Percentiles rank a stretch among this genome's conserved stretches.
phyloP scores from a whole-genome alignment of 1,140 invertebrate species.

The Latrodectus geometricus region DNA sequence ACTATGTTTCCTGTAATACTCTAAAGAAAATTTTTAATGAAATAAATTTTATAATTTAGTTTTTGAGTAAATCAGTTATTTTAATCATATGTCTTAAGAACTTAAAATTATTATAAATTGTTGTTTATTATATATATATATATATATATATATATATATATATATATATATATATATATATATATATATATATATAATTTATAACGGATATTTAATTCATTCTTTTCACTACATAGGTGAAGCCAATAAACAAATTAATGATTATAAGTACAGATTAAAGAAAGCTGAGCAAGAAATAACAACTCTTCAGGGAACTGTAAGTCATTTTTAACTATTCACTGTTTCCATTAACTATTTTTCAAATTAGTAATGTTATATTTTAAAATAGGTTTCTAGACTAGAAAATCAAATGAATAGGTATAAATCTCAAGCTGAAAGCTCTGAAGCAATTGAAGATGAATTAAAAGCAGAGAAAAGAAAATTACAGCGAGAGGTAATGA shows the following conservation, averaged over 20 bases:
- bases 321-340: constrained; percentile 17
- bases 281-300: constrained; percentile 97
- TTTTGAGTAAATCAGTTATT: too few relatives aligned
- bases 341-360: neutral
- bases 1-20: too few relatives aligned
- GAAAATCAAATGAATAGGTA: constrained; percentile 96
- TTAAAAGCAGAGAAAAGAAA: constrained; percentile 95
- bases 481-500: constrained; percentile 91
- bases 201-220: too few relatives aligned
- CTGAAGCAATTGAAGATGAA: constrained; percentile 94
- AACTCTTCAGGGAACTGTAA: constrained; percentile 75
- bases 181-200: too few relatives aligned
- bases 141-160: too few relatives aligned
- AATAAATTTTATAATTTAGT: too few relatives aligned
- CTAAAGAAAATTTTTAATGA: too few relatives aligned
- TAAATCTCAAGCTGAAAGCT: constrained; percentile 89
- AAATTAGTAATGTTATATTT: neutral
- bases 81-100: too few relatives aligned
- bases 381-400: constrained; percentile 77
- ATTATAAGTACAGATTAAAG: constrained; percentile 93
- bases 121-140: too few relatives aligned
- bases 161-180: too few relatives aligned
- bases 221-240: constrained; percentile 72
- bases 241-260: constrained; percentile 83
- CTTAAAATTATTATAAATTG: too few relatives aligned